Percentiles rank a stretch among this genome's conserved stretches.
phyloP scores from a whole-genome alignment of 1,140 invertebrate genomes.

The Ruditapes philippinarum region DNA sequence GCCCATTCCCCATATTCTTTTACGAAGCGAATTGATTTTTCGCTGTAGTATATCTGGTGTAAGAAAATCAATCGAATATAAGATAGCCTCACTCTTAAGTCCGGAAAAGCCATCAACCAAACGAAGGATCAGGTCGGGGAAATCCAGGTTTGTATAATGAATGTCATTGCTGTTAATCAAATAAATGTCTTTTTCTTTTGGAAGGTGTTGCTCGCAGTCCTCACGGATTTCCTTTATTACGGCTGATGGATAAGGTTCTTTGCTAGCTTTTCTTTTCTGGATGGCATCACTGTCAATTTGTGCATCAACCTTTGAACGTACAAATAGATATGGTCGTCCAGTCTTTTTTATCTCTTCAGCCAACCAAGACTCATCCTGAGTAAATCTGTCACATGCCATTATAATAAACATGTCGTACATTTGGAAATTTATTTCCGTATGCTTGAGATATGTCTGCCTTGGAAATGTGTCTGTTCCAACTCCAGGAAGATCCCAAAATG shows the following conservation, averaged over 20 bases:
- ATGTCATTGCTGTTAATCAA: not conserved
- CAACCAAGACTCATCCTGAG: not conserved
- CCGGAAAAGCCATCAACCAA: not conserved
- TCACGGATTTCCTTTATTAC: not conserved
- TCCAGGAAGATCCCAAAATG: slow-evolving; percentile 32
- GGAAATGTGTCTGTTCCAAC: slow-evolving; percentile 8
- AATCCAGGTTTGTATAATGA: not conserved
- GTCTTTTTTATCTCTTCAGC: not conserved
- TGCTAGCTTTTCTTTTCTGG: not conserved
- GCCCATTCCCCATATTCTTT: not conserved
- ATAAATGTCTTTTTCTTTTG: not conserved
- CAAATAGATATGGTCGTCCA: not conserved
- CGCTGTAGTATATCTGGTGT: not conserved
- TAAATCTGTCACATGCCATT: not conserved
- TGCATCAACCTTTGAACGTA: not conserved
- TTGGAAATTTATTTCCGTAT: not conserved
- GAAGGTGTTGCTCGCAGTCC: not conserved
- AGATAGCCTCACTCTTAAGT: not conserved
- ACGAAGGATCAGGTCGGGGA: not conserved
- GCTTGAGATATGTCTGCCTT: not conserved
- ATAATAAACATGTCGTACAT: not conserved
- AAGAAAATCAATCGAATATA: not conserved
- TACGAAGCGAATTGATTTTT: not conserved
- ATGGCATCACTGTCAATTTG: not conserved
- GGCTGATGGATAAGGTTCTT: not conserved